Base-by-base conservation (phyloP, 2,797 vertebrate species). In the Huso huso region DNA sequence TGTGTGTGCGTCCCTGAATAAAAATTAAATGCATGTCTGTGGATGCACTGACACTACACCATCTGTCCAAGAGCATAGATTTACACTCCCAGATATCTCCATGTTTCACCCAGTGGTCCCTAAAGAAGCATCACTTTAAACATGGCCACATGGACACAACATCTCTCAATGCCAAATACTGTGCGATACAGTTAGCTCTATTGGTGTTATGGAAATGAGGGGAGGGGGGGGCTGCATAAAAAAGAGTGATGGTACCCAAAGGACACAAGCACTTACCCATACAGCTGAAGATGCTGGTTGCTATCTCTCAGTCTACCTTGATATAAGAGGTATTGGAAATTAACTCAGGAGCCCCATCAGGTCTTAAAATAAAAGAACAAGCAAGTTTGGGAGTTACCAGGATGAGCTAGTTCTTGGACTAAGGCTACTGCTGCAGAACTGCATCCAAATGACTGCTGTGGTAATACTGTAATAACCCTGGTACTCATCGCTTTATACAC, bases 311-410 rank as follows among this genome's bases (percentile, higher is more conserved):
- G 83, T 74, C 77, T 75, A 73, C 68, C 76, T 80, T 87, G 83
- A 89, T 84, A 83, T 90, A 88, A 89, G 72, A 85, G 80, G 83
- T 86, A 86, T 84, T 85, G 83, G 79, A 89, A 91, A 91, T 91
- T 88, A 90, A 89, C 82, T 89, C 73, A 52, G 82, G 76, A 87
- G 77, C 76, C 78, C 73, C 79, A 83, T 64, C 65, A 73, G 72
- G 76, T 76, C 64, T 37, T 37, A 37, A 4, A 37, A 37, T 37
- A 37, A 37, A 37, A 37, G 23, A 37, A 37, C 4, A 37, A 37
- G 23, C 23, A 37, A 37, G 23, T 37, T 37, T 37, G 23, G 23
- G 23, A 37, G 23, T 37, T 37, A 37, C 23, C 23, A 37, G 23
- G 23, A 3, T 1, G 23, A 37, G 23, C 2, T 37, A 4, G 23